Percentiles rank a stretch among this genome's conserved stretches.
phyloP scores from a whole-genome alignment of 2,888 invertebrate genomes.

The Sesia apiformis region DNA sequence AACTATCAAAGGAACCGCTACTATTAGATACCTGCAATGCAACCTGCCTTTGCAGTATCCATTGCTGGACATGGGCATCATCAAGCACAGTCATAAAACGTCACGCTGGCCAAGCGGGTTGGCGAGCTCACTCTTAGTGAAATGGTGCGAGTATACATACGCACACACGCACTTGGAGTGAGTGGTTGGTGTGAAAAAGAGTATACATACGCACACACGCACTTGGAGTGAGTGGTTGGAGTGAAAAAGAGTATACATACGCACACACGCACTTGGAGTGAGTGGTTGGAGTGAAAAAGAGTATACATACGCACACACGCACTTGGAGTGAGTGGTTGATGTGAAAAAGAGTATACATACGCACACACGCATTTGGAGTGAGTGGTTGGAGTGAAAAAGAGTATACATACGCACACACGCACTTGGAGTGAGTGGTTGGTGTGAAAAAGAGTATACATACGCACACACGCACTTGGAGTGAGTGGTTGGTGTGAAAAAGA shows the following conservation, averaged over 20 bases:
- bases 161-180: neutral
- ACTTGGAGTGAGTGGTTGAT: neutral
- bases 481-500: neutral
- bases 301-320: neutral
- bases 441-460: neutral
- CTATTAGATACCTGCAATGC: no score
- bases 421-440: neutral
- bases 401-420: neutral
- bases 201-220: neutral
- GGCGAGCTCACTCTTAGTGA: no score
- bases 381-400: neutral
- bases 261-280: neutral
- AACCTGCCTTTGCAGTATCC: no score
- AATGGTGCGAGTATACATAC: neutral
- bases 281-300: neutral
- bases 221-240: neutral
- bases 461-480: neutral
- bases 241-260: neutral
- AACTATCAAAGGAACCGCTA: no score
- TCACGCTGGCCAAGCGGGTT: no score
- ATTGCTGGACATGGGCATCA: no score
- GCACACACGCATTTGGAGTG: neutral
- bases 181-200: neutral
- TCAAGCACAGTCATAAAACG: no score
- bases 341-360: neutral